Base-by-base conservation (phyloP, 2,797 vertebrate genomes). In the Fratercula arctica region DNA sequence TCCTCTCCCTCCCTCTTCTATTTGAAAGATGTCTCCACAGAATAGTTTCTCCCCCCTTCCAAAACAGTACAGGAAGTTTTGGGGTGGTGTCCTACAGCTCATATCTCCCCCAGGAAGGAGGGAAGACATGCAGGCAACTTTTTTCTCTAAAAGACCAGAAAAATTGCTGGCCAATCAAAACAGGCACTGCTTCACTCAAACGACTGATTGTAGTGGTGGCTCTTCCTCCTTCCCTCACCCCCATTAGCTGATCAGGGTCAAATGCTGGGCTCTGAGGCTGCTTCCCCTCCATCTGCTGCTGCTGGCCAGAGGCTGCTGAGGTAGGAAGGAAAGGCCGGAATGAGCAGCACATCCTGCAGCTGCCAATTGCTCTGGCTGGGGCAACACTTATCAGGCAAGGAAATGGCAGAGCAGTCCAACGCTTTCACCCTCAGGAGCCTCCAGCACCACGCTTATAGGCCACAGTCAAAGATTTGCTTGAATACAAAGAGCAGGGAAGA, bases 191-290 rank as follows among this genome's bases (percentile, higher is more conserved):
- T 64, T 54, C 91, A 15, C 89, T 68, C 63, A 51, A 63, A 31
- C 12, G 50, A 39, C 72, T 94, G 96, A 96, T 95, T 96, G 93
- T 53, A 66, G 54, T 76, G 21, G 9, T 9, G 2, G 21, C 87
- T 88, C 6, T 48, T 57, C 37, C 53, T 37, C 79, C 21, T 61
- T 46, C 57, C 54, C 54, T 61, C 16, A 7, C 16, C 35, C 28
- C 69, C 87, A 72, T 86, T 81, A 91, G 85, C 14, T 86, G 91
- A 84, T 88, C 91, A 35, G 95, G 93, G 89, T 95, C 67, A 96
- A 35, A 75, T 3, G 33, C 76, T n/a, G 66, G 33, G 75, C 82
- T 41, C 89, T 6, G 46, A 50, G 53, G 41, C 69, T 29, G 57
- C 56, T 67, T 37, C 31, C 43, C 50, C 26, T 43, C 59, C 0